Conservation (phyloP, 2,888 invertebrate genomes). For the Aquatica leii region DNA sequence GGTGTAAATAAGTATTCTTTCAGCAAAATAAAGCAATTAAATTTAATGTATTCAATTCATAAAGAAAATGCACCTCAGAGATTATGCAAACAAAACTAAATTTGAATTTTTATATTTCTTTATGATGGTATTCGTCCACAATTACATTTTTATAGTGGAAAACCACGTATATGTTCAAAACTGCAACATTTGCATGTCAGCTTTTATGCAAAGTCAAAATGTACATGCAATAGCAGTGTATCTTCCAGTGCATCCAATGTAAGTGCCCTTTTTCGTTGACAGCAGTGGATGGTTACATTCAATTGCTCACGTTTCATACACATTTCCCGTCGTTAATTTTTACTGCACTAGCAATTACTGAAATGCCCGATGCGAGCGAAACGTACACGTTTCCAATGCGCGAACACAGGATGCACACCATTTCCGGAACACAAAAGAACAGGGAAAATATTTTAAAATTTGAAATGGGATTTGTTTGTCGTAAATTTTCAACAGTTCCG, state of each 20-base stretch:
- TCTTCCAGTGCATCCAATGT: slow-evolving; percentile 50
- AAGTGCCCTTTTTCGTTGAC: slow-evolving; percentile 47
- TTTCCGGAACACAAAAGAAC: slow-evolving; percentile 27
- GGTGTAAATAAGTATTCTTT: no score
- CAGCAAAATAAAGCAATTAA: no score
- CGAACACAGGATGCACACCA: slow-evolving; percentile 32
- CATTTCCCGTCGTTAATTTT: slow-evolving; percentile 61
- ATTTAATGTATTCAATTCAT: no score
- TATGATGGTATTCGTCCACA: not conserved
- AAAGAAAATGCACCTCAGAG: no score
- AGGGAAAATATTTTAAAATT: slow-evolving; percentile 31
- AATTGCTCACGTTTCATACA: slow-evolving; percentile 59
- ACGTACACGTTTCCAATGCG: slow-evolving; percentile 32
- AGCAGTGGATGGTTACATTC: slow-evolving; percentile 56
- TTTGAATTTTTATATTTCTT: no score
- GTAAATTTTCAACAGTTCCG: not conserved
- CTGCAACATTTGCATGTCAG: slow-evolving; percentile 5
- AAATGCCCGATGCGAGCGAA: slow-evolving; percentile 46
- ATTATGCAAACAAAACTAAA: no score
- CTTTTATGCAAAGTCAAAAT: slow-evolving; percentile 18
- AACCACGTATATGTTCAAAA: not conserved
- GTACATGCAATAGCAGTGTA: slow-evolving; percentile 47
- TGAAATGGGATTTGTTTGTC: slow-evolving; percentile 13
- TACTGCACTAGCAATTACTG: slow-evolving; percentile 58
- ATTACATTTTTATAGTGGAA: not conserved